phyloP scores from a whole-genome alignment of 2,888 invertebrate genomes.

The Octodonta nipae region DNA sequence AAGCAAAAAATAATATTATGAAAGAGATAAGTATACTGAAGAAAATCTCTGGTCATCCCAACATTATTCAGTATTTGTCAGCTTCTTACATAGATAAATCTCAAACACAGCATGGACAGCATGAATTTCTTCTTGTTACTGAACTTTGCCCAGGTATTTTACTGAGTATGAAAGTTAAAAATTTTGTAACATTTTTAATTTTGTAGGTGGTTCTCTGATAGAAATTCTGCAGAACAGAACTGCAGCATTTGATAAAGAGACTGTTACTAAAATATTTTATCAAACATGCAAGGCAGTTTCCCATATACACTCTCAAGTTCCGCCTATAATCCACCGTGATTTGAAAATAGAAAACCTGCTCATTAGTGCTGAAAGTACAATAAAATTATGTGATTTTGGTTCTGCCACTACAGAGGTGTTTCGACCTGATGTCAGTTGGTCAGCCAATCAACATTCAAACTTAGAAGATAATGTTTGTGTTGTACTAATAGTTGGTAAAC shows the following conservation, averaged over 20 bases:
- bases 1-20: slow-evolving; percentile 62
- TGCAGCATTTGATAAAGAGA: slow-evolving; percentile 49
- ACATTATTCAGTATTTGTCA: slow-evolving; percentile 81
- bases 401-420: slow-evolving; percentile 77
- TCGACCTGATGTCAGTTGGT: slow-evolving; percentile 80
- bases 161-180: slow-evolving; percentile 2
- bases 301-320: slow-evolving; percentile 82
- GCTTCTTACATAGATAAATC: slow-evolving; percentile 69
- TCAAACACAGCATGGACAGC: slow-evolving; percentile 65
- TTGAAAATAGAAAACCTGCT: slow-evolving; percentile 93
- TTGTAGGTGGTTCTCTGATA: slow-evolving; percentile 49
- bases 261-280: slow-evolving; percentile 75
- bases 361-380: slow-evolving; percentile 66
- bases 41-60: slow-evolving; percentile 79
- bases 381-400: slow-evolving; percentile 96
- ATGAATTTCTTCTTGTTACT: slow-evolving; percentile 82
- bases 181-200: slow-evolving; percentile 2
- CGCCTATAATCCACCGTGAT: slow-evolving; percentile 90
- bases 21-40: slow-evolving; percentile 77
- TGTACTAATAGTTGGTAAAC: neutral
- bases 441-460: slow-evolving; percentile 75
- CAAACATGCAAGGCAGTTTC: slow-evolving; percentile 82
- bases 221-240: slow-evolving; percentile 49
- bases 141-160: slow-evolving; percentile 74
- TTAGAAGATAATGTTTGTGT: slow-evolving; percentile 77